Conservation (phyloP, 1,140 invertebrate species). For the Temnothorax curvispinosus region DNA sequence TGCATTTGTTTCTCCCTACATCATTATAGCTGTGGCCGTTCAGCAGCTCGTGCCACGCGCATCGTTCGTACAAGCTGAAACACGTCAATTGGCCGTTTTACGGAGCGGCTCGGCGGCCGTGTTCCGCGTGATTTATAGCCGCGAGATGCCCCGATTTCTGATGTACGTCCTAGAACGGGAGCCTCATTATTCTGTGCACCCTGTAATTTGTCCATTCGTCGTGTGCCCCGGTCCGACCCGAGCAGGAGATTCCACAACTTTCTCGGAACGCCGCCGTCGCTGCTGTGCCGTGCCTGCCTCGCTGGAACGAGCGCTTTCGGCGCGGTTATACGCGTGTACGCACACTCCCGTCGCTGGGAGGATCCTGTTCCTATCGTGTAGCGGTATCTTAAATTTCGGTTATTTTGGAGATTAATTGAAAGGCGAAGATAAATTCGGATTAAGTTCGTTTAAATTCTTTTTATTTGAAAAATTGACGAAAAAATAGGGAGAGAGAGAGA, state of each 20-base stretch:
- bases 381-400: background rate
- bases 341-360: background rate
- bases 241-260: slow-evolving; percentile 64
- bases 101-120: slow-evolving; percentile 67
- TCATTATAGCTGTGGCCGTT: background rate
- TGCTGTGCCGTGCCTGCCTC: background rate
- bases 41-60: slow-evolving; percentile 63
- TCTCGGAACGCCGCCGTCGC: slow-evolving; percentile 59
- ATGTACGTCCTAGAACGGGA: slow-evolving; percentile 80
- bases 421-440: background rate
- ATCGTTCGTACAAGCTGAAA: slow-evolving; percentile 66
- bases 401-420: background rate
- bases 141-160: slow-evolving; percentile 81
- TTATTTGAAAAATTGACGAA: background rate
- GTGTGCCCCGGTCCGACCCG: slow-evolving; percentile 77
- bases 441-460: background rate
- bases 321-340: slow-evolving; percentile 19
- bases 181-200: slow-evolving; percentile 84
- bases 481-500: background rate
- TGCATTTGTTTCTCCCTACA: slow-evolving; percentile 3
- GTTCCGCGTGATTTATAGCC: slow-evolving; percentile 82
- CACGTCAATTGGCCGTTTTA: slow-evolving; percentile 77
- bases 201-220: slow-evolving; percentile 85
- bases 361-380: background rate
- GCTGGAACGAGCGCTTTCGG: slow-evolving; percentile 13